Percentiles rank a stretch among this genome's conserved stretches.
Conservation (phyloP, 2,113 vertebrate species). For the Hymenochirus boettgeri region DNA sequence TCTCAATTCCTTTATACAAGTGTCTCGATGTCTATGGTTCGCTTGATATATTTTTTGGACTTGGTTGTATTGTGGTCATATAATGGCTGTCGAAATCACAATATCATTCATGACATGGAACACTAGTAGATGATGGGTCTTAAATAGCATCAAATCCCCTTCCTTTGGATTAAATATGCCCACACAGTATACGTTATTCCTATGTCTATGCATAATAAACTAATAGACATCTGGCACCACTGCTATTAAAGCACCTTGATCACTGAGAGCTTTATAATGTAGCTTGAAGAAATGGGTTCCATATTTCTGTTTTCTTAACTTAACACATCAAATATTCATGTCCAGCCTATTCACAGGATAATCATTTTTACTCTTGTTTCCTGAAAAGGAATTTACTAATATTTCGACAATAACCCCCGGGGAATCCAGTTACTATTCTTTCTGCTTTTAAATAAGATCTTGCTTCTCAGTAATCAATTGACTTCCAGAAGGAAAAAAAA, state of each 20-base stretch:
- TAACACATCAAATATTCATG: conserved; percentile 37
- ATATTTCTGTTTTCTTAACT: conserved; percentile 28
- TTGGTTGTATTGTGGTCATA: too few species aligned
- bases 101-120: too few species aligned
- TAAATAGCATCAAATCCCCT: too few species aligned
- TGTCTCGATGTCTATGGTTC: too few species aligned
- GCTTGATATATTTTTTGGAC: too few species aligned
- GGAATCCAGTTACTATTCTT: not conserved
- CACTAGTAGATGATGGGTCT: too few species aligned
- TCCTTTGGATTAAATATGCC: too few species aligned
- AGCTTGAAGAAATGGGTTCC: conserved; percentile 21
- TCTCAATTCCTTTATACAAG: too few species aligned
- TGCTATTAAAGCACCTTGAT: not conserved
- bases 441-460: conserved; percentile 15
- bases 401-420: conserved; percentile 11
- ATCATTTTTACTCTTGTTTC: conserved; percentile 34
- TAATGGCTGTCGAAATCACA: too few species aligned
- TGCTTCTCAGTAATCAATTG: not conserved
- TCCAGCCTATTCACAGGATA: conserved; percentile 13
- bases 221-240: not conserved
- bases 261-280: conserved; percentile 10
- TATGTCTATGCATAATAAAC: not conserved
- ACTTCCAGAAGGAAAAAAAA: not conserved
- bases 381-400: conserved; percentile 24
- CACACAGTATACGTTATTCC: too few species aligned